Evolutionary conservation across 2,888 invertebrate species (phyloP), one percentile per base, ranked within the genome.

Genomic region (Troides oblongomaculatus): DNA sequence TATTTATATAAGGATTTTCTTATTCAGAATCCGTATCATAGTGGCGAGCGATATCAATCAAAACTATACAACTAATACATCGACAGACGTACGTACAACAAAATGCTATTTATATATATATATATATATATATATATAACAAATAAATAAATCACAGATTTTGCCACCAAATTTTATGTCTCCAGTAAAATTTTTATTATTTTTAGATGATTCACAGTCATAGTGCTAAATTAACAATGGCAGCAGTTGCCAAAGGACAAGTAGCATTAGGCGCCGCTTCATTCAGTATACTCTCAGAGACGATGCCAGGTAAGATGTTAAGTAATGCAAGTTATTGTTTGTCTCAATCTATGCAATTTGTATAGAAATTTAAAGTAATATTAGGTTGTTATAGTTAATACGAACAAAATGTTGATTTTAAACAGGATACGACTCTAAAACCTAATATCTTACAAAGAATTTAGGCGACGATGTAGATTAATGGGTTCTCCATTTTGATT

Each of bases 231-330:
- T 72, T 86, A 63, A 84, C 89, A 0, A 73, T 89, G 72, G 67
- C 81, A 0, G 90, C 88, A 0, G 79, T 92, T 1, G 81, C 87
- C 0, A 86, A 78, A 63, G 84, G 89, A 0, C 87, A 87, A 57
- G 92, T 82, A 0, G 90, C 89, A 0, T 71, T 92, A 0, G 92
- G 86, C 0, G 90, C 89, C 0, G 90, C 87, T 0, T 80, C 87
- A 0, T 92, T 91, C 65, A 90, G 89, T 0, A 82, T 92, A 0
- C 59, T 90, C 1, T 69, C 85, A 3, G 84, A 91, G 23, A 79
- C 82, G 14, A 77, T 77, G 46, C 83, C 86, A 79, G 91, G 91
- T 89, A 77, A 36, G 18, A 14, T 25, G 5, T 67, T 25, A 65
- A 4, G 10, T 10, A 17, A 60, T 59, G 46, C 4, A 2, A 53